phyloP scores from a whole-genome alignment of 1,140 invertebrate genomes.

The Neuroterus valhalla region DNA sequence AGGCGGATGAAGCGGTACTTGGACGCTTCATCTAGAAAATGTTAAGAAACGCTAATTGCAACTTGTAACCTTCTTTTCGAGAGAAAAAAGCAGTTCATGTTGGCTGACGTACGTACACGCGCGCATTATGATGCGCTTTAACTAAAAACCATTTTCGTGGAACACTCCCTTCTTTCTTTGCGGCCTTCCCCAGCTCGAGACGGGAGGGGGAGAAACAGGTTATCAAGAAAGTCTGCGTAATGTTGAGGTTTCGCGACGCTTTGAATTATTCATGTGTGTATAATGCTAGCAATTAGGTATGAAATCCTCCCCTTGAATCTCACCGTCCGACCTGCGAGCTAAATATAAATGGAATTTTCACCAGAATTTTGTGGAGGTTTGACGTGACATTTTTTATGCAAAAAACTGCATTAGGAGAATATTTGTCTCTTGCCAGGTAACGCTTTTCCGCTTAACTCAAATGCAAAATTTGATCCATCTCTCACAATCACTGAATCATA shows the following conservation, averaged over 20 bases:
- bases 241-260: not conserved
- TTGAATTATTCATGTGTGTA: conserved; percentile 25
- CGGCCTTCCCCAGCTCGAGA: too few relatives aligned
- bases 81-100: not conserved
- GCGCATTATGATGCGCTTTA: not conserved
- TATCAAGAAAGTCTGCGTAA: not conserved
- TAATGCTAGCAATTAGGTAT: conserved; percentile 21
- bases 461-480: not conserved
- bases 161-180: not conserved
- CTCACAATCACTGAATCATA: not conserved
- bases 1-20: not conserved
- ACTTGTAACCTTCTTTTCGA: not conserved
- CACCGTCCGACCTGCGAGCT: not conserved
- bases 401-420: not conserved
- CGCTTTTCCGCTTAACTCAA: not conserved
- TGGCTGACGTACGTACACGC: too few relatives aligned
- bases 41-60: not conserved
- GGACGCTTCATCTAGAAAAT: not conserved
- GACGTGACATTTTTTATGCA: not conserved
- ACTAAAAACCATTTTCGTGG: not conserved
- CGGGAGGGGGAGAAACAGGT: not conserved
- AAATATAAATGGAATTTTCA: conserved; percentile 1
- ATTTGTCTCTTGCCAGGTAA: not conserved
- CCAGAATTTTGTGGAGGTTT: not conserved
- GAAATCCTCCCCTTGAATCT: conserved; percentile 8